Base-by-base conservation (phyloP, 1,140 invertebrate species). In the Drosophila athabasca region DNA sequence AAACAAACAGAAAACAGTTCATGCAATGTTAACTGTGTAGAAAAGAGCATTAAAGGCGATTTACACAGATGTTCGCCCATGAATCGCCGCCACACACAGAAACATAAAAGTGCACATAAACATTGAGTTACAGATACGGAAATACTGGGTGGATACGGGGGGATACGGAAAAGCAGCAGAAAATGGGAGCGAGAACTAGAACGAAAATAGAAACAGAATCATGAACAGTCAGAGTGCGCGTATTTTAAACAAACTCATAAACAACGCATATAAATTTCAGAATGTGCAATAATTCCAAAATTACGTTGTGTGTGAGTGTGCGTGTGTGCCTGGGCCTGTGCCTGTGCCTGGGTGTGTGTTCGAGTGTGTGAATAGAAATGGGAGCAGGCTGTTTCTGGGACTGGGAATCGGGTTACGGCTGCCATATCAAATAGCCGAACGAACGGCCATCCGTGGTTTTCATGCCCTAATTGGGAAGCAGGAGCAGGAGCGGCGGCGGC, bases 181-280 rank as follows among this genome's bases (percentile, higher is more conserved):
- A 11, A 39, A 13, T 39, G 9, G 35, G 9, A 39, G 35, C 11
- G 35, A 4, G 35, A 39, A 39, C 35, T 39, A 13, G 35, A 39
- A 39, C 11, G 11, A 39, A 52, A 53, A 44, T 19, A 43, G 48
- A n/a, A 48, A 22, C 39, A 68, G 43, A 55, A n/a, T 54, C 29
- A 24, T 55, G n/a, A 26, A 26, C 24, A 24, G 49, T 29, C 29
- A 29, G 44, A 59, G 66, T 62, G 50, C 60, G 68, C 62, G 59
- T 65, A 80, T 62, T 76, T 70, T 68, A 58, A 62, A 44, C 52
- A 68, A 76, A 74, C 70, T 78, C 68, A 81, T 81, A 82, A 87
- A 82, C 61, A 79, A 82, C 24, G 70, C 66, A 79, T 71, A 89
- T 89, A 89, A 84, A 81, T 89, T 89, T 60, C 46, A 78, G 60